Conservation (phyloP, 1,140 invertebrate genomes). For the Hylaeus anthracinus region DNA sequence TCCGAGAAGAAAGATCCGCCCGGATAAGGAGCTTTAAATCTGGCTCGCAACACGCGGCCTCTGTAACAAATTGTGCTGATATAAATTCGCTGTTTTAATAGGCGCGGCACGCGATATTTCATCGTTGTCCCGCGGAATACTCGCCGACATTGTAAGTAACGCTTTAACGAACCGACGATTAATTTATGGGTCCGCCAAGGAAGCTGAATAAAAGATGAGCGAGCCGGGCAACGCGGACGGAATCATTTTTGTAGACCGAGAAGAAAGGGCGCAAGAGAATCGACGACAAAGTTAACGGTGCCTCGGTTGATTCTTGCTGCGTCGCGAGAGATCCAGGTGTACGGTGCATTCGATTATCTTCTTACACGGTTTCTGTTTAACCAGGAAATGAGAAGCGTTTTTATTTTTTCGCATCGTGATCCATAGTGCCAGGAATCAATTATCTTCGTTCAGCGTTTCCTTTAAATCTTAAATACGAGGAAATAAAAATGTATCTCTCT, state of each 20-base stretch:
- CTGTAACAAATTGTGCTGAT: slow-evolving; percentile 2
- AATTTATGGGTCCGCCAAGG: slow-evolving; percentile 28
- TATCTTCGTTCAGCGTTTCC: no score
- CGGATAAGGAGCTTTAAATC: slow-evolving; percentile 43
- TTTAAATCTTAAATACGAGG: no score
- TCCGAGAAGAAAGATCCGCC: background rate
- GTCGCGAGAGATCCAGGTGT: no score
- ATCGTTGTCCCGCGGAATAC: background rate
- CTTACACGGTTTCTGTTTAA: no score
- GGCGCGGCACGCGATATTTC: slow-evolving; percentile 26
- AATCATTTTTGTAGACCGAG: background rate
- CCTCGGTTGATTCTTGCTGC: no score
- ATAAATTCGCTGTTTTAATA: slow-evolving; percentile 42
- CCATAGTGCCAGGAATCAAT: no score
- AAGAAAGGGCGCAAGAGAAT: background rate
- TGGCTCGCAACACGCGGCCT: slow-evolving; percentile 12
- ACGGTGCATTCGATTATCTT: no score
- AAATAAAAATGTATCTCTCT: no score
- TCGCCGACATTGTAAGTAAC: slow-evolving; percentile 33
- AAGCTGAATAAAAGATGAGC: slow-evolving; percentile 33
- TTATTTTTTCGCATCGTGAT: no score
- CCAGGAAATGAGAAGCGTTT: no score
- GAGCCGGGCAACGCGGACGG: background rate
- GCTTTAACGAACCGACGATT: background rate
- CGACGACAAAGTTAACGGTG: background rate